Base-by-base conservation (phyloP, 2,797 vertebrate genomes). In the Hippopotamyrus pictus region DNA sequence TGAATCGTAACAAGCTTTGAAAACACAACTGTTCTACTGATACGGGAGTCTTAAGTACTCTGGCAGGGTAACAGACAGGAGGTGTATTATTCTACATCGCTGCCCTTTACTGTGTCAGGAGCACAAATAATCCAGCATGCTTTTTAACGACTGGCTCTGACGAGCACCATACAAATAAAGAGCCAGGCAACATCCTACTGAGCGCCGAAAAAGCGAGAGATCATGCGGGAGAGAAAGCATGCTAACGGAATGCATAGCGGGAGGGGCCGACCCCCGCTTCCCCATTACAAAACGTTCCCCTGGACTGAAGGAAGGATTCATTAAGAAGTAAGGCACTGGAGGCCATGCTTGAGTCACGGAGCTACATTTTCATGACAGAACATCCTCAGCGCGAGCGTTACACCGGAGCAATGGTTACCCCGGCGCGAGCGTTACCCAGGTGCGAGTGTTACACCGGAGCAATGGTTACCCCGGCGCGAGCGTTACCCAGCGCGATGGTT, bases 311-410 rank as follows among this genome's bases (percentile, higher is more conserved):
- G 41, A n/a, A 82, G 76, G 41, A 46, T 44, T 46, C 17, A 82
- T 82, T 82, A 82, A 82, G 41, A 82, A 82, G n/a, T 82, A 82
- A 82, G 76, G 76, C 76, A 82, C 76, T 82, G 17, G 76, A 82
- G 76, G 76, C 76, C 76, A 82, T 82, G 76, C 76, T 82, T 82
- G 17, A 82, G 76, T 82, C 41, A 82, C 41, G 7, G 41, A 82
- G 76, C 76, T 82, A 46, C 76, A 82, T 82, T 82, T 46, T 82
- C 41, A 82, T 22, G 76, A 82, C 41, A 46, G 76, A n/a, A 82
- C 41, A 82, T 46, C 19, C 37, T 46, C 41, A 46, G 41, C 7
- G 17, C 1, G 33, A 41, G 54, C 57, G n/a, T n/a, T 59, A 22
- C 57, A 2, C 57, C 6, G 2, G 48, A 37, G 37, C 3, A 3